Evolutionary conservation across 2,888 invertebrate genomes (phyloP).

Genomic region (Pammene fasciana): DNA sequence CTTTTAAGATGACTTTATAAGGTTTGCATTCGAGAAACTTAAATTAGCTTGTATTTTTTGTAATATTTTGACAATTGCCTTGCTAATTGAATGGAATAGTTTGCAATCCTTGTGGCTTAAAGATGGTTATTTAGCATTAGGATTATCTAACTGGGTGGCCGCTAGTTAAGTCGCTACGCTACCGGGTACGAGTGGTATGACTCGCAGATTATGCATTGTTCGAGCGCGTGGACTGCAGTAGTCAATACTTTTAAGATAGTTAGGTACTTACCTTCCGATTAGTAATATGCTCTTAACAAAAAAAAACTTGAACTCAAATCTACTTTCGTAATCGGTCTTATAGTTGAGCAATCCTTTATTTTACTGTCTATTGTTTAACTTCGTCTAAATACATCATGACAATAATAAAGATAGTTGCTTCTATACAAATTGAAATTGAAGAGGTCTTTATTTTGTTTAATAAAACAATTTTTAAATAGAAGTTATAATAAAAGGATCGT

Average conservation of each 20-base stretch:
- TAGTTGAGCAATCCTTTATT: conserved; percentile 29
- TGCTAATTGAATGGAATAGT: conserved; percentile 24
- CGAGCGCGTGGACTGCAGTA: conserved; percentile 13
- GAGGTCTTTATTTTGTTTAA: too few species aligned
- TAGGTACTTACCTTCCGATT: too few species aligned
- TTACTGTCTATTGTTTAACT: not conserved
- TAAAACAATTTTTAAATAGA: too few species aligned
- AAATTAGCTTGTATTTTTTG: conserved; percentile 18
- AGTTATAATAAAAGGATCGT: not conserved
- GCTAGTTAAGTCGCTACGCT: conserved; percentile 20
- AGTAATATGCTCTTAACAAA: conserved; percentile 18
- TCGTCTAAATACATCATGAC: not conserved
- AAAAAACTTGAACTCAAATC: not conserved
- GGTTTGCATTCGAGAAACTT: not conserved
- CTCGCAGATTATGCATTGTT: conserved; percentile 18
- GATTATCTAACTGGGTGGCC: conserved; percentile 33
- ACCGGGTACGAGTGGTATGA: conserved; percentile 24
- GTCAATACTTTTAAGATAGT: conserved; percentile 34
- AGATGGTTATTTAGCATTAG: conserved; percentile 5
- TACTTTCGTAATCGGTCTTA: not conserved
- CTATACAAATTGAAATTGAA: too few species aligned
- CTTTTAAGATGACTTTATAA: not conserved
- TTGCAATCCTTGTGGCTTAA: conserved; percentile 12
- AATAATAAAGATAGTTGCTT: too few species aligned
- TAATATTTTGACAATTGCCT: conserved; percentile 31